Percentiles rank a stretch among this genome's conserved stretches.
These are phyloP conservation scores for Moxostoma hubbsi DNA, from an alignment of 2,797 vertebrate genomes.

Conservation along the genomic window DNA sequence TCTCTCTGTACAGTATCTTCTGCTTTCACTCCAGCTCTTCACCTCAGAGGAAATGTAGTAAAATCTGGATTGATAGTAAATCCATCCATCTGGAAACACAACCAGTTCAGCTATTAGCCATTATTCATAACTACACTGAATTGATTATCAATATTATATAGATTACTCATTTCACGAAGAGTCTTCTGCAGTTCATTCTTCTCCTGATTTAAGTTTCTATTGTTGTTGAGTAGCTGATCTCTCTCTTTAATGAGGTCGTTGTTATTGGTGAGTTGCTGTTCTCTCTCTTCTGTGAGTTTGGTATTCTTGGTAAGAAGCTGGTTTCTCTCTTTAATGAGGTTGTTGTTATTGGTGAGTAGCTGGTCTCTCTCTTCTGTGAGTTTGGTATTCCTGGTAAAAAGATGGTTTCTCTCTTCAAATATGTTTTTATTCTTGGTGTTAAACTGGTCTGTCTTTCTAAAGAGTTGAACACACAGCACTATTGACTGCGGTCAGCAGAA, in stretches of 20 bases:
- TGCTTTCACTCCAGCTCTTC: conserved; percentile 16
- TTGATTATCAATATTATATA: too few species aligned
- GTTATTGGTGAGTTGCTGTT: neutral
- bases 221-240: neutral
- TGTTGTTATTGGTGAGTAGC: neutral
- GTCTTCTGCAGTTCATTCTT: too few species aligned
- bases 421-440: neutral
- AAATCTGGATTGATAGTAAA: neutral
- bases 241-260: too few species aligned
- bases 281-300: neutral
- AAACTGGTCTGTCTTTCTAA: neutral
- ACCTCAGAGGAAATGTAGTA: neutral
- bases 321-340: neutral
- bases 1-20: conserved; percentile 5
- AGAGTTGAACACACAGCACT: neutral
- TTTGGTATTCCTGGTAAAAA: neutral
- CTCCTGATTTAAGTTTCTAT: neutral
- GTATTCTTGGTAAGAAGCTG: neutral
- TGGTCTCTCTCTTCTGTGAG: neutral
- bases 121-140: neutral
- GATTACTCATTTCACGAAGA: too few species aligned
- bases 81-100: neutral
- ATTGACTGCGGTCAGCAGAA: neutral
- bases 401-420: neutral
- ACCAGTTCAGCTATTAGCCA: neutral